Evolutionary conservation across 2,113 vertebrate species (phyloP).

Genomic region (Xiphias gladius): DNA sequence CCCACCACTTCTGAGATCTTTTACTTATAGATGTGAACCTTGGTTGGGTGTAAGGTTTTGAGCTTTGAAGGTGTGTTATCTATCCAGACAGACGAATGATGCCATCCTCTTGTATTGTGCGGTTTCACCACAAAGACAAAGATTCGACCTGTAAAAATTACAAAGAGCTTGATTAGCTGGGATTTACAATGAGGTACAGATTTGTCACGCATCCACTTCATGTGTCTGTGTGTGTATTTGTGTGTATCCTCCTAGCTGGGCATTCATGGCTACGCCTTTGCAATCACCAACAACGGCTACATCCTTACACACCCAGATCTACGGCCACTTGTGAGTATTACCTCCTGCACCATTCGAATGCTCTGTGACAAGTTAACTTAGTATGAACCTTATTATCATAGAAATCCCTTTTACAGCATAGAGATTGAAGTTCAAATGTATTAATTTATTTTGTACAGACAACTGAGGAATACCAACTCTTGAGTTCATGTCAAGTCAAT

Average conservation of each 20-base stretch:
- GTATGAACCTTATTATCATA: conserved; percentile 42
- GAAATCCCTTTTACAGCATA: conserved; percentile 18
- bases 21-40: conserved; percentile 11
- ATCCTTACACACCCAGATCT: conserved; percentile 98
- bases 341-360: neutral
- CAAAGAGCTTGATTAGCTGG: conserved; percentile 72
- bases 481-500: conserved; percentile 56
- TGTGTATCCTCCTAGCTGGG: conserved; percentile 88
- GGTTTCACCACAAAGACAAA: conserved; percentile 43
- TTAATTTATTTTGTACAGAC: conserved; percentile 33
- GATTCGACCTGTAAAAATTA: conserved; percentile 49
- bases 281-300: conserved; percentile 99
- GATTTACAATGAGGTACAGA: conserved; percentile 59
- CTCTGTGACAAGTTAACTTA: conserved; percentile 17
- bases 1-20: conserved; percentile 15
- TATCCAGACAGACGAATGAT: conserved; percentile 69
- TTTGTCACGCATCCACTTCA: conserved; percentile 43
- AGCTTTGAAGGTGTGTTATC: conserved; percentile 74
- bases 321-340: conserved; percentile 92
- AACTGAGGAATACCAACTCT: conserved; percentile 30
- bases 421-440: conserved; percentile 50
- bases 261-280: conserved; percentile 98
- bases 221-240: conserved; percentile 40
- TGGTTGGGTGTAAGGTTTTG: conserved; percentile 39
- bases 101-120: conserved; percentile 66